Evolutionary conservation across 64 coral and sea anemone species (phyloP), one percentile per base, ranked within the genome.

Genomic region (Orbicella faveolata): DNA sequence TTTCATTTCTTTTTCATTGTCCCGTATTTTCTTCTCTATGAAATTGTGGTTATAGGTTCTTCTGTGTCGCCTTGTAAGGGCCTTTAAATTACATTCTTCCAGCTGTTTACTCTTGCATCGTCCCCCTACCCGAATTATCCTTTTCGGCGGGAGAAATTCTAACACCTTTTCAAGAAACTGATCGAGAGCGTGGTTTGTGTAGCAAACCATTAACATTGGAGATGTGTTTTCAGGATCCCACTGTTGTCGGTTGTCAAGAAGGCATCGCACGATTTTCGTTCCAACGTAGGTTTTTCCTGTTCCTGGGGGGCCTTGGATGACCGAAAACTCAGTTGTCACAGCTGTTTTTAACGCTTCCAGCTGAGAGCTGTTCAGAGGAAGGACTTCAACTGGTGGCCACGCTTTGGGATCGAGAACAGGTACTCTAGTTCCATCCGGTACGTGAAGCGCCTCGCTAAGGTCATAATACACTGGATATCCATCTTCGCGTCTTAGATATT

Each of bases 281-380:
- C 92, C 96, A 75, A 98, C 83, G 25, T 94, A 98, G 11, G 96
- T 98, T 57, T 98, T 98, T 5, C 96, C 96, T 8, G 96, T 98
- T 52, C 96, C 96, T 39, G 96, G 96, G 41, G 96, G 96, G 33
- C 96, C 96, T 72, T 98, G 96, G 69, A 98, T 98, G 11, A 98
- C 89, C 23, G 92, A 94, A 67, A 98, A 91, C 26, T 98, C 96
- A 51, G 80, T 98, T 26, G 96, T 98, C 18, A 98, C 73, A 35
- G 92, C 96, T 0, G 89, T 98, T 80, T 84, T 92, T 52, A 98
- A 77, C 36, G 96, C 92, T 33, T 98, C 89, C 2, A 92, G 65
- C 81, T 98, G 96, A 35, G 96, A 98, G 7, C 75, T 35, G 53
- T 98, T 94, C 2, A 98, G 77, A 13, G 89, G 79, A 52, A 98